Evolutionary conservation across 2,888 invertebrate genomes (phyloP).

Genomic region (Zygothrica quintamaculata): DNA sequence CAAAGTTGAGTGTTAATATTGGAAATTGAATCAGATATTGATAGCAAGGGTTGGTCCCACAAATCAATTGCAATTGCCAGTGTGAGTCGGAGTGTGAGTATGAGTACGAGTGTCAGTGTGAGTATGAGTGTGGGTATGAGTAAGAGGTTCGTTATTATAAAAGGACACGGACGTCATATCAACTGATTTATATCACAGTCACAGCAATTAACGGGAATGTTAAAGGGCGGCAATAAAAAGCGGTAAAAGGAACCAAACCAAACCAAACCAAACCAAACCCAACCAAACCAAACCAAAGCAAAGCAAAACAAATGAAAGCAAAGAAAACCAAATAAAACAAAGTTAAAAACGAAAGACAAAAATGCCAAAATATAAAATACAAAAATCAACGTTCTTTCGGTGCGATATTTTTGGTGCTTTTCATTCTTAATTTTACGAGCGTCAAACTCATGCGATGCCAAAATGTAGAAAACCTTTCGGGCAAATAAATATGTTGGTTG

Average conservation of each 20-base stretch:
- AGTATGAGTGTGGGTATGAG: not conserved
- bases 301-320: conserved; percentile 6
- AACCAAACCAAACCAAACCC: no score
- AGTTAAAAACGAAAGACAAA: conserved; percentile 16
- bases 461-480: conserved; percentile 53
- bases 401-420: conserved; percentile 47
- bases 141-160: conserved; percentile 9
- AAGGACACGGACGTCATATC: conserved; percentile 62
- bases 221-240: conserved; percentile 63
- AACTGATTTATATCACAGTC: conserved; percentile 74
- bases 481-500: conserved; percentile 55
- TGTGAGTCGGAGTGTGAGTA: no score
- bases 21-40: conserved; percentile 27
- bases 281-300: not conserved
- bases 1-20: conserved; percentile 32
- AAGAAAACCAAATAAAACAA: conserved; percentile 24
- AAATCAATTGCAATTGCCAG: not conserved
- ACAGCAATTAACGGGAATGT: conserved; percentile 73
- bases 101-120: no score
- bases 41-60: conserved; percentile 20
- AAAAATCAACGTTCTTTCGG: conserved; percentile 38
- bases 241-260: conserved; percentile 20
- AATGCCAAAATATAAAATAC: conserved; percentile 20
- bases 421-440: conserved; percentile 74
- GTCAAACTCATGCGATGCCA: conserved; percentile 63